A percentile compares a stretch with the other conserved stretches of the same genome.
Conservation (phyloP, 2,888 invertebrate genomes). For the Dusona sp. region DNA sequence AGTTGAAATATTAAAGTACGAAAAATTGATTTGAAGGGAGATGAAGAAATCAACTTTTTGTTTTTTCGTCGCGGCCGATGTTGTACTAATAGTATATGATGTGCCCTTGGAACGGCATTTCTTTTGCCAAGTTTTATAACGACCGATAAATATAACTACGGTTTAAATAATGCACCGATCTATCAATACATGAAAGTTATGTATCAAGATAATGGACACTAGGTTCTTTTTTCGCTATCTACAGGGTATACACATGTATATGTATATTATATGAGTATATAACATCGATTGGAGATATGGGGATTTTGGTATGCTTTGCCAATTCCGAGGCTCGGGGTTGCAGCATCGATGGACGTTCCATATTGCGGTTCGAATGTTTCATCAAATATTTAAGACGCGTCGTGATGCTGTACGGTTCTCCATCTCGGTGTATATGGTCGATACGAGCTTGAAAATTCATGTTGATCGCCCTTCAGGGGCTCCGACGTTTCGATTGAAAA, state of each 20-base stretch:
- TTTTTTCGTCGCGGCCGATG: background rate
- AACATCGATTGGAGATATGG: conserved; percentile 46
- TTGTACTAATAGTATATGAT: background rate
- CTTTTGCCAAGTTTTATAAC: conserved; percentile 71
- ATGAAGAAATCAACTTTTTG: background rate
- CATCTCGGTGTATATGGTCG: conserved; percentile 62
- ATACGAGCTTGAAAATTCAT: conserved; percentile 80
- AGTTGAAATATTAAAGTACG: conserved; percentile 40
- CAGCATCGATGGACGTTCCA: conserved; percentile 73
- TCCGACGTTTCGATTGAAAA: conserved; percentile 79
- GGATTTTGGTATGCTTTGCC: conserved; percentile 47
- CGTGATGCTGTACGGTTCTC: conserved; percentile 75
- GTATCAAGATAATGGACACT: conserved; percentile 80
- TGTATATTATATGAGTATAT: conserved; percentile 40
- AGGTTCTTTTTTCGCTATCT: conserved; percentile 52
- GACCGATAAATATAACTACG: conserved; percentile 73
- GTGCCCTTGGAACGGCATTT: conserved; percentile 61
- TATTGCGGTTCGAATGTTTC: conserved; percentile 83
- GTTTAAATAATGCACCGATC: conserved; percentile 74
- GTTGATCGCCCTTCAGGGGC: conserved; percentile 77
- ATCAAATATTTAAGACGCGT: conserved; percentile 82
- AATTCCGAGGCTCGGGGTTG: conserved; percentile 58
- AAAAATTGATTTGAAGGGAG: conserved; percentile 42
- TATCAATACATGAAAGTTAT: conserved; percentile 77
- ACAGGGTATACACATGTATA: conserved; percentile 5